These are phyloP conservation scores for Alectoris magna DNA, from an alignment of 2,797 vertebrate species.

Conservation along the genomic window DNA sequence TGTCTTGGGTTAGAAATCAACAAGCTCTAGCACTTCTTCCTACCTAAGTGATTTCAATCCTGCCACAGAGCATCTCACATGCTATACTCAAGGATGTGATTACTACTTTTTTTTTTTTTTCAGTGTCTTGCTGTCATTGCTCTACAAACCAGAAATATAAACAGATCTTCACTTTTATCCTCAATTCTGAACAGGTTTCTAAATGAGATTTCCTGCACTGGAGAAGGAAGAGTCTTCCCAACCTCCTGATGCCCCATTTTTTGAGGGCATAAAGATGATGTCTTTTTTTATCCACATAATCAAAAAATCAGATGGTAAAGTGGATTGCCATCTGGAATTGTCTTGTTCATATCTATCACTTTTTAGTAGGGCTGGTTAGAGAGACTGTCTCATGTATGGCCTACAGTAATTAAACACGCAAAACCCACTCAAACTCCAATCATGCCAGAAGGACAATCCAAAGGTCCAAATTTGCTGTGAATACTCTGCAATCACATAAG, in stretches of 20 bases:
- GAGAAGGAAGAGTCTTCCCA: background rate
- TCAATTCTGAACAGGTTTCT: background rate
- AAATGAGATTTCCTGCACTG: background rate
- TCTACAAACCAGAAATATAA: background rate
- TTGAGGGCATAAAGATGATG: background rate
- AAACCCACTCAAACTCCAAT: background rate
- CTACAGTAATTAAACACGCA: background rate
- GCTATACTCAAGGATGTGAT: background rate
- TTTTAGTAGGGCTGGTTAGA: background rate
- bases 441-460: background rate
- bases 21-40: background rate
- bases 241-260: background rate
- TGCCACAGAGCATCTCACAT: background rate
- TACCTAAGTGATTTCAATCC: background rate
- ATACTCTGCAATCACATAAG: background rate
- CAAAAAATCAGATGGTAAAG: background rate
- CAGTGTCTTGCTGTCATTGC: background rate
- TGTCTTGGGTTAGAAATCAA: background rate
- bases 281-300: background rate
- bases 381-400: rapidly evolving
- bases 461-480: background rate
- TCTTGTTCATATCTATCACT: background rate
- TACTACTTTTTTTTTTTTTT: background rate
- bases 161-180: background rate
- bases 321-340: background rate